These are phyloP conservation scores for Indicator indicator DNA, from an alignment of 2,113 vertebrate species.

Conservation along the genomic window DNA sequence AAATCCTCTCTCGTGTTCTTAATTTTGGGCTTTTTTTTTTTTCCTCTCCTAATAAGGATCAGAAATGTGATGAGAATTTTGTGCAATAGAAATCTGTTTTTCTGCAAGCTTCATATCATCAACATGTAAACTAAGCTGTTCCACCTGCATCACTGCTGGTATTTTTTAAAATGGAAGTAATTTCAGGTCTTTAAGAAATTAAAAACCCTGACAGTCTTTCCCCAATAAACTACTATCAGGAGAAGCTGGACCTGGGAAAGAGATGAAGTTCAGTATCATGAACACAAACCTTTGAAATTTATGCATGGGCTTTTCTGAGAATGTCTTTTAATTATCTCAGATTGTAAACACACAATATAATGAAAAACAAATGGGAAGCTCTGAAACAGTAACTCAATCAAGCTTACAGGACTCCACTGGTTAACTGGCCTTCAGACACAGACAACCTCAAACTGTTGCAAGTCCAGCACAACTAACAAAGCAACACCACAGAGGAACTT, in stretches of 20 bases:
- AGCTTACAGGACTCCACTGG: neutral
- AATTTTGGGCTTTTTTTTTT: neutral
- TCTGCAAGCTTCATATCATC: neutral
- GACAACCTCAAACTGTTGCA: neutral
- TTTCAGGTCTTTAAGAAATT: neutral
- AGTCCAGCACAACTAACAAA: neutral
- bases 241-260: neutral
- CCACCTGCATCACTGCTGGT: neutral
- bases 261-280: neutral
- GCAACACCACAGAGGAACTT: neutral
- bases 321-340: neutral
- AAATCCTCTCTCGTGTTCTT: neutral
- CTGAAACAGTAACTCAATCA: neutral
- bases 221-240: neutral
- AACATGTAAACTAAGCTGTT: neutral
- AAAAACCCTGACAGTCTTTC: neutral
- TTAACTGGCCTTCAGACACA: neutral
- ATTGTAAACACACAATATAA: neutral
- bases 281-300: neutral
- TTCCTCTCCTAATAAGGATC: neutral
- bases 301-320: neutral
- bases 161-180: neutral
- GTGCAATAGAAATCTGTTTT: neutral
- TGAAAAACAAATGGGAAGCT: neutral
- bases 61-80: neutral